Evolutionary conservation across 1,140 invertebrate species (phyloP).

Genomic region (Babylonia areolata): DNA sequence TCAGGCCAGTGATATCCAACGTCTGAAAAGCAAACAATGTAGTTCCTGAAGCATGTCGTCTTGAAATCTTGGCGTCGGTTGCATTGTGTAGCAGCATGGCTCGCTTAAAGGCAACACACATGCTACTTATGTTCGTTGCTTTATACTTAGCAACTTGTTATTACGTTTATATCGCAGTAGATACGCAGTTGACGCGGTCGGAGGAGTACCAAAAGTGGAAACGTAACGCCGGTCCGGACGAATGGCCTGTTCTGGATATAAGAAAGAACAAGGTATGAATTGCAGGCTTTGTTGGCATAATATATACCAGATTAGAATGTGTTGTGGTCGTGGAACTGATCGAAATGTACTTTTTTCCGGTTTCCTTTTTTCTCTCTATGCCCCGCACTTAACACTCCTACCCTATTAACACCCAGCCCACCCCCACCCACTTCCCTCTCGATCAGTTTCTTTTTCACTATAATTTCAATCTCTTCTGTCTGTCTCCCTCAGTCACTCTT

Average conservation of each 20-base stretch:
- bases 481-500: too few species aligned
- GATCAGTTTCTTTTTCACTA: too few species aligned
- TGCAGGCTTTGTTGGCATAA: not conserved
- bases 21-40: slow-evolving; percentile 5
- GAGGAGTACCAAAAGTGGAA: slow-evolving; percentile 20
- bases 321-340: too few species aligned
- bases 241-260: slow-evolving; percentile 25
- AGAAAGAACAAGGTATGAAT: slow-evolving; percentile 1
- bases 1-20: not conserved
- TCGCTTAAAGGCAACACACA: slow-evolving; percentile 5
- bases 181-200: not conserved
- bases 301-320: too few species aligned
- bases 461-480: too few species aligned
- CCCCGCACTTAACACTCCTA: not conserved
- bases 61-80: not conserved
- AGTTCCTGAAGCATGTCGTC: not conserved
- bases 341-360: not conserved
- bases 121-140: not conserved
- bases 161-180: slow-evolving; percentile 26
- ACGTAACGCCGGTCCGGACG: not conserved
- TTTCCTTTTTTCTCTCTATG: not conserved
- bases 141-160: slow-evolving; percentile 29
- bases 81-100: slow-evolving; percentile 1
- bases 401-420: too few species aligned
- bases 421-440: too few species aligned